Conservation (phyloP, 2,888 invertebrate species). For the Euplagia quadripunctaria region DNA sequence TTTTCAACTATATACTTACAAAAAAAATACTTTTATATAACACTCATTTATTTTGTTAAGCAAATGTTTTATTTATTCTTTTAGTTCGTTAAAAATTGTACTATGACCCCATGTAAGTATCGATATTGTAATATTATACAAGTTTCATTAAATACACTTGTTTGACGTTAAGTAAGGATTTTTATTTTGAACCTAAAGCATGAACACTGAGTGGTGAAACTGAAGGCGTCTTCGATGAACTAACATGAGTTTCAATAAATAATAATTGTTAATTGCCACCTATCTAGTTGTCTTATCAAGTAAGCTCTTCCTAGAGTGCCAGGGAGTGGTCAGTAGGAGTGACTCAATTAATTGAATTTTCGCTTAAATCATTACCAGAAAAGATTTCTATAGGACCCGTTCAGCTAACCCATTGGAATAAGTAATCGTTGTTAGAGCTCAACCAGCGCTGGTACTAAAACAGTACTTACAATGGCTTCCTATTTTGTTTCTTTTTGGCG, state of each 20-base stretch:
- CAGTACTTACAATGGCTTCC: not conserved
- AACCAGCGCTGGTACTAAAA: not conserved
- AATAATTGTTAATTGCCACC: too few species aligned
- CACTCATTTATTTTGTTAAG: slow-evolving; percentile 23
- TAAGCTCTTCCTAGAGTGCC: too few species aligned
- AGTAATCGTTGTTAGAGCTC: not conserved
- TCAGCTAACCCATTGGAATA: not conserved
- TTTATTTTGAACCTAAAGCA: slow-evolving; percentile 11
- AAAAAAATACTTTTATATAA: slow-evolving; percentile 11
- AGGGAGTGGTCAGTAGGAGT: too few species aligned
- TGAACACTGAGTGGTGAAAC: too few species aligned
- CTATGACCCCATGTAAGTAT: slow-evolving; percentile 46
- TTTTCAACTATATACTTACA: slow-evolving; percentile 3
- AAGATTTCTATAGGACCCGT: too few species aligned
- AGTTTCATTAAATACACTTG: slow-evolving; percentile 56
- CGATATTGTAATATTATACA: slow-evolving; percentile 36
- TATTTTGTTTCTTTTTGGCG: not conserved
- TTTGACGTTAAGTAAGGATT: slow-evolving; percentile 49
- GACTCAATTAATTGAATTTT: too few species aligned
- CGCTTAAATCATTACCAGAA: not conserved
- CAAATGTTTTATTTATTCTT: slow-evolving; percentile 37
- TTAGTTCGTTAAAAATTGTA: slow-evolving; percentile 25
- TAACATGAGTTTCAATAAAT: too few species aligned
- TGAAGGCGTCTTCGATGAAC: too few species aligned
- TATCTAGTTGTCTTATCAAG: too few species aligned